Evolutionary conservation across 2,113 vertebrate genomes (phyloP).

Genomic region (Rana temporaria): DNA sequence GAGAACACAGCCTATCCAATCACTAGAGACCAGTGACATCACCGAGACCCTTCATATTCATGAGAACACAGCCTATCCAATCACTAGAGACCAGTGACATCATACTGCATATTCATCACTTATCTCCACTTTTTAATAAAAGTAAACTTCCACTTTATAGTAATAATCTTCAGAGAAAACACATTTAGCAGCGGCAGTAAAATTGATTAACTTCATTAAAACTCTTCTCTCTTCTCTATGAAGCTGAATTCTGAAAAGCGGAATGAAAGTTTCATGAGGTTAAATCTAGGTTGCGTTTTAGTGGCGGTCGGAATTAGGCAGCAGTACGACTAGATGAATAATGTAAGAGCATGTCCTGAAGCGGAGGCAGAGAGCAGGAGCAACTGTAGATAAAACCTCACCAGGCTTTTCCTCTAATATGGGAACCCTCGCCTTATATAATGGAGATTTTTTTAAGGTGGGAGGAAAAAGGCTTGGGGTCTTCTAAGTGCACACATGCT

Average conservation of each 20-base stretch:
- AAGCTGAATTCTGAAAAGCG: background rate
- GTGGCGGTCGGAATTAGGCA: constrained; percentile 92
- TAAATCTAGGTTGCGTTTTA: constrained; percentile 94
- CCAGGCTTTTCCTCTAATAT: background rate
- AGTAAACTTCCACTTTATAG: no score
- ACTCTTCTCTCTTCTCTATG: background rate
- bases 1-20: no score
- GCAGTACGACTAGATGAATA: constrained; percentile 84
- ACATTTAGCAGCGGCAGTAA: background rate
- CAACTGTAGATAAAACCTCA: constrained; percentile 25
- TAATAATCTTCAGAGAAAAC: no score
- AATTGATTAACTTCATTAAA: background rate
- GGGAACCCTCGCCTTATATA: constrained; percentile 27
- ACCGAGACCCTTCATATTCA: no score
- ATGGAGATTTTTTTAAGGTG: constrained; percentile 26
- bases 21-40: no score
- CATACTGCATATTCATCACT: no score
- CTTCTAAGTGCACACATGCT: constrained; percentile 40
- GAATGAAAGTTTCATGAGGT: constrained; percentile 85
- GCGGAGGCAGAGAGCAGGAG: constrained; percentile 16
- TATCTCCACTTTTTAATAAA: no score
- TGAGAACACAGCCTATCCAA: no score
- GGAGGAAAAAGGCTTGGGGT: background rate
- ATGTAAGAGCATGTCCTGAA: constrained; percentile 66
- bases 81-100: no score